Evolutionary conservation across 2,113 vertebrate genomes (phyloP), one percentile per base, ranked within the genome.

Genomic region (Limnothrissa miodon): DNA sequence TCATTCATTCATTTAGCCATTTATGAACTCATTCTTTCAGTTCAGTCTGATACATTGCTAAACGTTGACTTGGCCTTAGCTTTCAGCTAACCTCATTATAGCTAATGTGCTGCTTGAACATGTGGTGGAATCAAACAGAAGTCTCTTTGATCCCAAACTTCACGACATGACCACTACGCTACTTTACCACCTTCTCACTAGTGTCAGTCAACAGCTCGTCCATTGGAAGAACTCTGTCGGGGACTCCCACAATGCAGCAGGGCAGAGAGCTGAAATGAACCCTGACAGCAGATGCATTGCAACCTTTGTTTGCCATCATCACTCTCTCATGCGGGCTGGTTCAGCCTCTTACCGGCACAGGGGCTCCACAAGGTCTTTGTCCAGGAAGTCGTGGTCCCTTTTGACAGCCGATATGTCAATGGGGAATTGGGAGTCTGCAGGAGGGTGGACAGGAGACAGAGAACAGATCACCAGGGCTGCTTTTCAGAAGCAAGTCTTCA

Each of bases 341-440:
- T 13, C 29, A 74, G 29, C n/a, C 19, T 81, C 90, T 95, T 95
- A 99, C 98, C 97, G 96, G 94, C 94, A 98, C 90, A 99, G 94
- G 88, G 98, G 95, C 94, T 99, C 97, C 93, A 99, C 97, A 93
- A 99, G 96, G 89, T 99, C 98, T 90, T 95, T 96, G 89, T 99
- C 98, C 88, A 99, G 94, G 92, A 99, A 99, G 92, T 99, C 98
- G 92, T 99, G 98, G 90, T 99, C 98, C 83, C 94, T 96, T 94
- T 98, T 98, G 87, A 99, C 98, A 53, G 96, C 95, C 53, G 93
- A 93, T 93, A 99, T 98, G 90, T 99, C 96, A 88, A 99, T 95
- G 42, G 98, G 97, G 90, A 99, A 97, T 86, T 96, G 97, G 45
- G 95, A 96, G 92, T 99, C 98, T 99, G 86, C 1, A 87, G 53